Base-by-base conservation (phyloP, 2,888 invertebrate species). In the Barypeithes pellucidus region DNA sequence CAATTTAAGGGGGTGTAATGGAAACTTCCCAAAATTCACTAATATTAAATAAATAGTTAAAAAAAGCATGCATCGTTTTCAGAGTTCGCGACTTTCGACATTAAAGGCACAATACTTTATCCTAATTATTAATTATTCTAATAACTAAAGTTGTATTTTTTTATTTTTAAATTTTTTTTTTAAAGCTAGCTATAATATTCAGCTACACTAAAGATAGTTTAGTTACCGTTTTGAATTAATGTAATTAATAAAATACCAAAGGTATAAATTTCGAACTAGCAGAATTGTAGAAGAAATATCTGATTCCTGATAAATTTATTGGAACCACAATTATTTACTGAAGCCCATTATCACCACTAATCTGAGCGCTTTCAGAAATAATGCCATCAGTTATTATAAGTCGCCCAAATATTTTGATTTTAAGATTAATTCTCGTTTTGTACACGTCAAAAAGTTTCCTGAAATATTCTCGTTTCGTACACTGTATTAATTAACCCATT, bases 31-130 rank as follows among this genome's bases (percentile, higher is more conserved):
- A 65, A 62, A 50, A 54, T 14, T 16, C 5, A 50, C 47, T 24
- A 1, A 47, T 12, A 43, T 29, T 8, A 29, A 29, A 29, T 29
- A 29, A 39, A 39, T 39, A 39, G 3, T 36, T 39, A n/a, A 3
- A 39, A 39, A 39, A 39, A 33, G 5, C 39, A 39, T 39, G 12
- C 4, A 33, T 1, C 12, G 24, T 52, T 24, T 5, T 22, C 11
- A 50, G 22, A 50, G 14, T 50, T 52, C 24, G 7, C 12, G 12
- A 11, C 14, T 62, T 36, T 50, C 29, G 18, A 62, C 24, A 63
- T 14, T 33, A 50, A 63, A 63, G 63, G 63, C 63, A 63, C 63
- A 18, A 45, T 47, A 36, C 36, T 63, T 29, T 9, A 50, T 63
- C 63, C 33, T 63, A 63, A 36, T 8, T 50, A 33, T 36, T 50